Evolutionary conservation across 1,140 invertebrate genomes (phyloP).

Genomic region (Drosophila erecta): DNA sequence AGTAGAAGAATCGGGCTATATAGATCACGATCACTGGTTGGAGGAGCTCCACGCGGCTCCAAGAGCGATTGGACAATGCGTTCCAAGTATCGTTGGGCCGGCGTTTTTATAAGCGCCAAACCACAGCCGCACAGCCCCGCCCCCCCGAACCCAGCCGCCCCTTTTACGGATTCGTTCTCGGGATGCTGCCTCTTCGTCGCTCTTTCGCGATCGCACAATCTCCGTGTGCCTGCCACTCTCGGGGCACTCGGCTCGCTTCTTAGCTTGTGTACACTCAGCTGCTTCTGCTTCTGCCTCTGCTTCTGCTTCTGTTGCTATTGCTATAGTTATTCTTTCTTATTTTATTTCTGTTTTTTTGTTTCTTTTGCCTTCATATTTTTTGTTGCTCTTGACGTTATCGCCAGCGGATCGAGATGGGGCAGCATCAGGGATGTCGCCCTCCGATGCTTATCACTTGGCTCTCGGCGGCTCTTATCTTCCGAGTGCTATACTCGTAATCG

Average conservation of each 20-base stretch:
- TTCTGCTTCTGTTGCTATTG: not conserved
- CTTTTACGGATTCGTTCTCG: not conserved
- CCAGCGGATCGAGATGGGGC: slow-evolving; percentile 9
- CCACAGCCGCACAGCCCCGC: not conserved
- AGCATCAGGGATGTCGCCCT: slow-evolving; percentile 8
- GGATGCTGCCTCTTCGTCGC: slow-evolving; percentile 4
- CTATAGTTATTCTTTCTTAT: not conserved
- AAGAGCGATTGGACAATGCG: slow-evolving; percentile 81
- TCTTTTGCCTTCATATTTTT: not conserved
- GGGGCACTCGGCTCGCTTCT: slow-evolving; percentile 13
- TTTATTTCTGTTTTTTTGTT: not conserved
- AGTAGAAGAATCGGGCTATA: slow-evolving; percentile 11
- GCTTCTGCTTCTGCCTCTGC: slow-evolving; percentile 2
- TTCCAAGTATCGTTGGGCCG: slow-evolving; percentile 59
- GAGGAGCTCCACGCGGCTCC: slow-evolving; percentile 81
- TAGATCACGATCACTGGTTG: slow-evolving; percentile 61
- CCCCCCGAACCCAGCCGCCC: not conserved
- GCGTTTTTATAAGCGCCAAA: slow-evolving; percentile 65
- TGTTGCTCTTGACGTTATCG: slow-evolving; percentile 36
- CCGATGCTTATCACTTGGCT: slow-evolving; percentile 30
- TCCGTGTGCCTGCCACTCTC: slow-evolving; percentile 19
- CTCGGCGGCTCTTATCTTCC: slow-evolving; percentile 22
- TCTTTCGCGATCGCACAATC: slow-evolving; percentile 15
- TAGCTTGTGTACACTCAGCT: slow-evolving; percentile 5
- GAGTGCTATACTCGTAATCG: slow-evolving; percentile 4